Evolutionary conservation across 1,140 invertebrate genomes (phyloP), one percentile per base, ranked within the genome.

Genomic region (Colletes latitarsis): DNA sequence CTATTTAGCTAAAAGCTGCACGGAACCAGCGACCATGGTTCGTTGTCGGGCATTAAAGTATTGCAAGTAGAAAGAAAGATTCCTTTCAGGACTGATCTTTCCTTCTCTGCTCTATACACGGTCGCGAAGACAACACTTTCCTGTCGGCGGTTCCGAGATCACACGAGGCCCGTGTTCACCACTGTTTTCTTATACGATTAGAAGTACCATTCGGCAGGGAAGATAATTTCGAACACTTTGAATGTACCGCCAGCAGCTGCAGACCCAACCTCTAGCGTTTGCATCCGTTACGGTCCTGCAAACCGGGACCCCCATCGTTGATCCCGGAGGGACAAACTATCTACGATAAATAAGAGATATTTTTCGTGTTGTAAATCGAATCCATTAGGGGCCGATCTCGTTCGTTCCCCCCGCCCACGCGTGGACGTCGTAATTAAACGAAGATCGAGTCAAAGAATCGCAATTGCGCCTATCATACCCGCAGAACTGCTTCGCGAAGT

Each of bases 311-410:
- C 52, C 12, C 30, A 30, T 8, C 64, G 39, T 57, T 63, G 46
- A 41, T 14, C 60, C 43, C n/a, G 9, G 17, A 15, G 30, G 69
- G 67, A 30, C 30, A 41, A 41, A 57, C 21, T 58, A 58, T 66
- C 39, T 64, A 81, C 57, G 52, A 10, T 79, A 81, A 69, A 81
- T 77, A 74, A 82, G 58, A 84, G 64, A 70, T 85, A 84, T 85
- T 85, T 30, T 85, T 85, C 83, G 60, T 77, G 82, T 84, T 85
- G 66, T 64, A 81, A 73, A 76, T 53, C 4, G 39, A 78, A 39
- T 58, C 62, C 77, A 19, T 53, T 60, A 17, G n/a, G 30, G 30
- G 30, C 30, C 30, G 30, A 53, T 46, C 19, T 30, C 58, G n/a
- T 14, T 49, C 41, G 39, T 43, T 66, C 12, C 21, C 30, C 5